phyloP scores from a whole-genome alignment of 2,888 invertebrate species.

The Agrypnus murinus region DNA sequence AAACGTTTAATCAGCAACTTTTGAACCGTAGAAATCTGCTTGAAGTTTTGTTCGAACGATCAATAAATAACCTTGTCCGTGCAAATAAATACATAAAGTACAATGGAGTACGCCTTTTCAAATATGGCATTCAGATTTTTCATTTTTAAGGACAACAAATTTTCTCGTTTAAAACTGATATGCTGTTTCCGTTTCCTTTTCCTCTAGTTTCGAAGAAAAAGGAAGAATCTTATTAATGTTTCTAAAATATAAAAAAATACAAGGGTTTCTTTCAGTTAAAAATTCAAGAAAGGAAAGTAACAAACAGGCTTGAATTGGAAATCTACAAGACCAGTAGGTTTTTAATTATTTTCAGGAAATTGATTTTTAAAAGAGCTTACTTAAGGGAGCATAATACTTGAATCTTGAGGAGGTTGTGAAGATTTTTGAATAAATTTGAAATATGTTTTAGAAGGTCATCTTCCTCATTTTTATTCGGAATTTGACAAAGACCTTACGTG shows the following conservation, averaged over 20 bases:
- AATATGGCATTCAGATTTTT: slow-evolving; percentile 26
- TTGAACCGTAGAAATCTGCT: neutral
- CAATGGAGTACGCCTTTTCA: slow-evolving; percentile 17
- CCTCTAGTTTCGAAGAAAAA: neutral
- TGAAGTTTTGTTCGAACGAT: slow-evolving; percentile 14
- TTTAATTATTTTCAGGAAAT: too few relatives aligned
- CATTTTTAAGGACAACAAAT: slow-evolving; percentile 24
- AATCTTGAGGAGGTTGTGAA: too few relatives aligned
- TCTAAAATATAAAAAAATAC: neutral
- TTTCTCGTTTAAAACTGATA: slow-evolving; percentile 23
- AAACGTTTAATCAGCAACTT: slow-evolving; percentile 7
- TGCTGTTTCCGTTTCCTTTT: slow-evolving; percentile 25
- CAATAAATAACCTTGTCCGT: slow-evolving; percentile 22
- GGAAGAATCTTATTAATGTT: neutral
- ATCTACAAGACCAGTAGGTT: too few relatives aligned
- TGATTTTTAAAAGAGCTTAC: too few relatives aligned
- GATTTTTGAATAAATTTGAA: too few relatives aligned
- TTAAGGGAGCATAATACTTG: too few relatives aligned
- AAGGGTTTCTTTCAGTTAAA: neutral
- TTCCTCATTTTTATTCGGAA: too few relatives aligned
- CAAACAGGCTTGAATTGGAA: too few relatives aligned
- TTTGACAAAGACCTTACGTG: too few relatives aligned
- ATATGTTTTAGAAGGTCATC: too few relatives aligned
- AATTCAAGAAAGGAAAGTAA: too few relatives aligned
- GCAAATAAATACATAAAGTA: slow-evolving; percentile 30